Conservation (phyloP, 2,888 invertebrate genomes). For the Ophion obscuratus region DNA sequence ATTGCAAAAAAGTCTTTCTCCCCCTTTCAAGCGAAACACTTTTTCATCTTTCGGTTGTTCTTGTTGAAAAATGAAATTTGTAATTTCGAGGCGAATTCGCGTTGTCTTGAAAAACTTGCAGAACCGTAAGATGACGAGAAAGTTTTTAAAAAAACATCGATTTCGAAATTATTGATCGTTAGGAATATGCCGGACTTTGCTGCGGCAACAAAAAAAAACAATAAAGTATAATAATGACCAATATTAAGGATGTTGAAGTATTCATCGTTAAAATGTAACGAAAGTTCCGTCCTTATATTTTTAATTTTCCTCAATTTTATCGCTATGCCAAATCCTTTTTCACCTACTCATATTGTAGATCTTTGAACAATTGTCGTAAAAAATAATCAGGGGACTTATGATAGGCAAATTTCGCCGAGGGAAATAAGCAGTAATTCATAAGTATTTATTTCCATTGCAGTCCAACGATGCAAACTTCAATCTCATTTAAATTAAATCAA, state of each 20-base stretch:
- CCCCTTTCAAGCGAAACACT: not conserved
- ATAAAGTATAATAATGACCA: not conserved
- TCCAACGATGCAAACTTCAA: not conserved
- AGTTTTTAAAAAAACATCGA: not conserved
- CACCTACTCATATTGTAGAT: too few relatives aligned
- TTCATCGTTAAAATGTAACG: not conserved
- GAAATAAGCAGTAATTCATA: not conserved
- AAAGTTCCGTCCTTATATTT: not conserved
- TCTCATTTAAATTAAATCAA: not conserved
- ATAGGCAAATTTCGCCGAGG: not conserved
- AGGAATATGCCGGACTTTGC: not conserved
- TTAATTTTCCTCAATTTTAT: too few relatives aligned
- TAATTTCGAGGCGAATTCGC: not conserved
- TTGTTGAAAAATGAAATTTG: not conserved
- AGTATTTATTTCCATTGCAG: not conserved
- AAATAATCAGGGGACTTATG: too few relatives aligned
- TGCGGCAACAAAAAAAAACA: not conserved
- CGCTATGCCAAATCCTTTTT: too few relatives aligned
- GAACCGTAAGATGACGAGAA: too few relatives aligned
- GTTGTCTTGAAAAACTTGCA: not conserved
- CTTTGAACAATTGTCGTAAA: not conserved
- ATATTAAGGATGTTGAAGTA: not conserved
- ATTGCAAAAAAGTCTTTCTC: not conserved
- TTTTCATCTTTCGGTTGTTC: not conserved
- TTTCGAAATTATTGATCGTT: not conserved